phyloP scores from a whole-genome alignment of 2,113 vertebrate species.

The Mungos mungo region DNA sequence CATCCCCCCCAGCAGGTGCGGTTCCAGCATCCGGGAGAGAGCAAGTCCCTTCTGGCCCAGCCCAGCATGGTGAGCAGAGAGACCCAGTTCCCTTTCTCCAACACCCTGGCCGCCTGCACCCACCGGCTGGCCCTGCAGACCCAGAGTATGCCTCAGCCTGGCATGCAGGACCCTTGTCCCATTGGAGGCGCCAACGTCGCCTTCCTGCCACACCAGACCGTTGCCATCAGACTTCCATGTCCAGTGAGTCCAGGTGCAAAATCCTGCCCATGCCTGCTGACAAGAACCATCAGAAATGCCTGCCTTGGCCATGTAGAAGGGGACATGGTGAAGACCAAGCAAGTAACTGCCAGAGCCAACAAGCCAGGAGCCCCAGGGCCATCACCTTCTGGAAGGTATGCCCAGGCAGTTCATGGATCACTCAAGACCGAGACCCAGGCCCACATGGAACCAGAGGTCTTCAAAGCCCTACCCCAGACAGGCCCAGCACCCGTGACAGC shows the following conservation, averaged over 20 bases:
- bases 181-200: accelerated
- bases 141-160: accelerated
- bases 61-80: constrained; percentile 24
- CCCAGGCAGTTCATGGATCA: neutral
- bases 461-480: neutral
- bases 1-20: constrained; percentile 55
- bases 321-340: neutral
- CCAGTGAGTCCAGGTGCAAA: neutral
- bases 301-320: neutral
- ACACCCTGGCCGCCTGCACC: neutral
- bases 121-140: neutral
- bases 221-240: neutral
- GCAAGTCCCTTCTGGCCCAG: accelerated
- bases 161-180: accelerated
- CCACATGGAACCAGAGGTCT: neutral
- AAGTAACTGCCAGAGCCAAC: neutral
- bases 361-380: neutral
- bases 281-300: neutral
- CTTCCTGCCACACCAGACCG: neutral
- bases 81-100: constrained; percentile 32
- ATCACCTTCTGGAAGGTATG: accelerated
- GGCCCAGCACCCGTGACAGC: neutral
- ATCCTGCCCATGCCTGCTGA: neutral
- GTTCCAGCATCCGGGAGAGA: neutral
- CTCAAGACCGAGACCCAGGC: neutral